phyloP scores from a whole-genome alignment of 2,113 vertebrate species.

The Catagonus wagneri region DNA sequence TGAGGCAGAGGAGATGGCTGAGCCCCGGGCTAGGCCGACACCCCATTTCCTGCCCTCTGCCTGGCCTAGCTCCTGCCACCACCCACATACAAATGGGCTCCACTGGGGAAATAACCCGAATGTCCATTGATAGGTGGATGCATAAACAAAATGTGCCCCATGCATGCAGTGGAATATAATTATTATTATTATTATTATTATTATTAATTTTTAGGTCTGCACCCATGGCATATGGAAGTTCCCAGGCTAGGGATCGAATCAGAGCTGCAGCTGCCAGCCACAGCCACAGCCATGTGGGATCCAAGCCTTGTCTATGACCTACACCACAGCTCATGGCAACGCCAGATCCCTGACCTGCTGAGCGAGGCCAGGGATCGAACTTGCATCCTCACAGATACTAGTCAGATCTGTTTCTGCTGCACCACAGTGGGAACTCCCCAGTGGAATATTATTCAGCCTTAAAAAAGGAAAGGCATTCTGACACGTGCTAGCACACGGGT shows the following conservation, averaged over 20 bases:
- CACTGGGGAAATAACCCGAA: background rate
- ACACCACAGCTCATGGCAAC: no score
- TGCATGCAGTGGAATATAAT: background rate
- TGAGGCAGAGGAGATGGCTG: background rate
- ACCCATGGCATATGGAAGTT: no score
- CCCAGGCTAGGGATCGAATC: no score
- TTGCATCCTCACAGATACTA: no score
- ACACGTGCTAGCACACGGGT: background rate
- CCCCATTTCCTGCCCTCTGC: background rate
- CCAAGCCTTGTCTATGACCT: no score
- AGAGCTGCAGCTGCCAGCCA: no score
- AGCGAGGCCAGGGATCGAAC: no score
- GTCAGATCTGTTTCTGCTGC: no score
- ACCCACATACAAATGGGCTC: background rate
- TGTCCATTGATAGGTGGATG: background rate
- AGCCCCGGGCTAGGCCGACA: background rate
- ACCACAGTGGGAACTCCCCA: background rate
- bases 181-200: no score
- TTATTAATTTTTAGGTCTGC: no score
- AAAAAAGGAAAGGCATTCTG: conserved; percentile 2
- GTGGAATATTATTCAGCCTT: background rate
- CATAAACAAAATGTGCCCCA: background rate
- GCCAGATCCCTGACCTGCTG: no score
- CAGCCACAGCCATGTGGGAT: no score
- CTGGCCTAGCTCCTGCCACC: background rate